Evolutionary conservation across 2,113 vertebrate species (phyloP).

Genomic region (Halcyon malimbica): DNA sequence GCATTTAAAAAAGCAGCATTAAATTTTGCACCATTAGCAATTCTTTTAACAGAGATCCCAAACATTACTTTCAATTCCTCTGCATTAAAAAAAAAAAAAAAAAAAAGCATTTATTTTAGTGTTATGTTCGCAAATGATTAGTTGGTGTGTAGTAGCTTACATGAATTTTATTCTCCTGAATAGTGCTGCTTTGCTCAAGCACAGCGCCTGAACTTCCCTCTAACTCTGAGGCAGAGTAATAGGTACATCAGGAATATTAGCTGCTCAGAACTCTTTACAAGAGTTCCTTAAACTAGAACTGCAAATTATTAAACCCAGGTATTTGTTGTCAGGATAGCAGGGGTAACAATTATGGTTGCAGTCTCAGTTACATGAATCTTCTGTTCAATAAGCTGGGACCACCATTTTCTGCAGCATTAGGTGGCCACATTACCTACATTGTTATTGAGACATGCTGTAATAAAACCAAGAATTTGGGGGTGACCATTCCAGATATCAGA

Average conservation of each 20-base stretch:
- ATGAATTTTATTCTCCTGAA: background rate
- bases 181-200: background rate
- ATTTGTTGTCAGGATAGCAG: background rate
- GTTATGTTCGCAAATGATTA: background rate
- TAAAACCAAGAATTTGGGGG: background rate
- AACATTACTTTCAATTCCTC: background rate
- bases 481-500: background rate
- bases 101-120: background rate
- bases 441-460: background rate
- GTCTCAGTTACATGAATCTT: background rate
- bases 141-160: background rate
- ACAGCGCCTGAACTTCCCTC: background rate
- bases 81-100: background rate
- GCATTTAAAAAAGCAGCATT: background rate
- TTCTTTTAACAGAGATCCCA: background rate
- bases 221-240: background rate
- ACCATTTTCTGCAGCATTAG: background rate
- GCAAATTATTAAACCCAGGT: background rate
- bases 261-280: background rate
- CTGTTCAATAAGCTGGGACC: background rate
- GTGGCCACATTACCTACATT: background rate
- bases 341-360: background rate
- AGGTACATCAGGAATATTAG: background rate
- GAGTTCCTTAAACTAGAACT: background rate
- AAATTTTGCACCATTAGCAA: background rate